These are phyloP conservation scores for Cheilosia impressa DNA, from an alignment of 2,888 invertebrate genomes.

Conservation along the genomic window DNA sequence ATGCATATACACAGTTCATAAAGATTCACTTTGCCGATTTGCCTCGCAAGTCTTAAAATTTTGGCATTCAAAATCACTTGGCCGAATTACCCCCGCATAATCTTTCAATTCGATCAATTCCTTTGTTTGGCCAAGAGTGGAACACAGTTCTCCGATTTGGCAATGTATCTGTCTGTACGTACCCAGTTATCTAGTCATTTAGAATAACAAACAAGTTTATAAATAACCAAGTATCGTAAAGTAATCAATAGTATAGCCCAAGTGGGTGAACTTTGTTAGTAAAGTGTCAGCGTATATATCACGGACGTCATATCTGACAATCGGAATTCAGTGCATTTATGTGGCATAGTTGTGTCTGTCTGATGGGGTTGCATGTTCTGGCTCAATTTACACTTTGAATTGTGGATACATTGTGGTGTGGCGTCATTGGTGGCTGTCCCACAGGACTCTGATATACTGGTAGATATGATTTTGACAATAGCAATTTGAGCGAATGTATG, in stretches of 20 bases:
- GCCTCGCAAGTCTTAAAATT: slow-evolving; percentile 2
- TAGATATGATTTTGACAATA: slow-evolving; percentile 26
- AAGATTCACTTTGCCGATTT: slow-evolving; percentile 1
- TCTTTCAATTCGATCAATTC: not conserved
- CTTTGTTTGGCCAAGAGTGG: slow-evolving; percentile 4
- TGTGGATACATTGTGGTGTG: slow-evolving; percentile 27
- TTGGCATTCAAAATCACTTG: slow-evolving; percentile 34
- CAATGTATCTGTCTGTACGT: not conserved
- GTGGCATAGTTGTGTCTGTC: slow-evolving; percentile 52
- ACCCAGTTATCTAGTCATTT: not conserved
- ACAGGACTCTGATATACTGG: slow-evolving; percentile 18
- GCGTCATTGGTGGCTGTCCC: slow-evolving; percentile 43
- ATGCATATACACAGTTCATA: not conserved
- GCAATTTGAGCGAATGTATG: slow-evolving; percentile 49
- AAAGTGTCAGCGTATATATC: slow-evolving; percentile 36
- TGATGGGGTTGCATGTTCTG: slow-evolving; percentile 61
- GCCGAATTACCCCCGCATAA: not conserved
- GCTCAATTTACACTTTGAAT: slow-evolving; percentile 51
- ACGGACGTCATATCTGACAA: slow-evolving; percentile 40
- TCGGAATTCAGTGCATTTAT: slow-evolving; percentile 35
- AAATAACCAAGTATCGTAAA: slow-evolving; percentile 52
- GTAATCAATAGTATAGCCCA: slow-evolving; percentile 47
- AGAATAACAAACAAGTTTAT: slow-evolving; percentile 40
- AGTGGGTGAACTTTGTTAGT: slow-evolving; percentile 55
- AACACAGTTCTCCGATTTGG: not conserved